Evolutionary conservation across 2,888 invertebrate genomes (phyloP).

Genomic region (Onchidella celtica): DNA sequence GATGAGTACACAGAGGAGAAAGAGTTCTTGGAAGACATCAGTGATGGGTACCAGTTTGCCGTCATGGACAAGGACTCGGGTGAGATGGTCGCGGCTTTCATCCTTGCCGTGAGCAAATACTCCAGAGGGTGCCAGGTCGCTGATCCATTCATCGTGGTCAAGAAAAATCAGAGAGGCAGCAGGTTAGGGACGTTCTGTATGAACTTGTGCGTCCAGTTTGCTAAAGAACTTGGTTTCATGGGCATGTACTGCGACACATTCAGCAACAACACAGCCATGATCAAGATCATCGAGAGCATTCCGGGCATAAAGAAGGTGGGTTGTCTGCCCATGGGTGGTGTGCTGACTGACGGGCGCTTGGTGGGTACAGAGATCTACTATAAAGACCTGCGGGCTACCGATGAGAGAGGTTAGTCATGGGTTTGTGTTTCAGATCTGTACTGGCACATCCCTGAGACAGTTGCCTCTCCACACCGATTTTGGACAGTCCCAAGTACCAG

Average conservation of each 20-base stretch:
- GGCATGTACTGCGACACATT: conserved; percentile 67
- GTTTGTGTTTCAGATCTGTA: too few species aligned
- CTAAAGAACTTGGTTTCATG: conserved; percentile 58
- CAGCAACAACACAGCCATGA: conserved; percentile 61
- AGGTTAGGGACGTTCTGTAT: conserved; percentile 60
- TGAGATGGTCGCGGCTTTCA: conserved; percentile 58
- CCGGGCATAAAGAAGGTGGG: conserved; percentile 62
- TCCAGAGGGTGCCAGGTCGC: conserved; percentile 57
- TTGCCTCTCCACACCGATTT: too few species aligned
- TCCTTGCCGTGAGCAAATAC: conserved; percentile 58
- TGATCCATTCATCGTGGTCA: conserved; percentile 61
- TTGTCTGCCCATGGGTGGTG: conserved; percentile 63
- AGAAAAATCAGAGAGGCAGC: conserved; percentile 52
- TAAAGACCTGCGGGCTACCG: conserved; percentile 50
- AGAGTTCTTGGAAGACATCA: conserved; percentile 57
- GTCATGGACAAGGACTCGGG: conserved; percentile 56
- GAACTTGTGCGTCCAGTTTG: conserved; percentile 57
- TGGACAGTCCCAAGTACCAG: too few species aligned
- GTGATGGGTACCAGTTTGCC: conserved; percentile 57
- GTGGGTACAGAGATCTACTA: conserved; percentile 60
- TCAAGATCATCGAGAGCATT: conserved; percentile 57
- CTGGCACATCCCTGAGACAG: too few species aligned
- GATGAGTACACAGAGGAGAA: conserved; percentile 57
- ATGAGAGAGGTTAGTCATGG: background rate
- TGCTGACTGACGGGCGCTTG: conserved; percentile 56